These are phyloP conservation scores for Zaprionus nigranus DNA, from an alignment of 1,140 invertebrate species.

Conservation along the genomic window DNA sequence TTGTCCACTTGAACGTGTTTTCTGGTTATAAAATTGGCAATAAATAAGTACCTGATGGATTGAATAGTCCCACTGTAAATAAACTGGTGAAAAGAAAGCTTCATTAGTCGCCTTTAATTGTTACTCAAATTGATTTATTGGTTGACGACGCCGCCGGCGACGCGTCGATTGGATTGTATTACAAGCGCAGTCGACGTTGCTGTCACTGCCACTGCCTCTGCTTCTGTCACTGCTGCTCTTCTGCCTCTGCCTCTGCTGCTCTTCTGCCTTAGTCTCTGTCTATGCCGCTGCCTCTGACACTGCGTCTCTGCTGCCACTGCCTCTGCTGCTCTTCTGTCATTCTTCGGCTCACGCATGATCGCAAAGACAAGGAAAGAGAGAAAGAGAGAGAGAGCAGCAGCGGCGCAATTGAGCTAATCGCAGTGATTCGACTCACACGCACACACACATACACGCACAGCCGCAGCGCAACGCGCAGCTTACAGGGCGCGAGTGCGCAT, in stretches of 20 bases:
- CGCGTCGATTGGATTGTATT: not conserved
- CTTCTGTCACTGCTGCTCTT: not conserved
- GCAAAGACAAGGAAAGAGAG: constrained; percentile 14
- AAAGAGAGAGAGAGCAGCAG: constrained; percentile 1
- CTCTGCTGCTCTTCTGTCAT: not conserved
- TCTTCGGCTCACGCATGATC: constrained; percentile 13
- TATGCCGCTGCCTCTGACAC: not conserved
- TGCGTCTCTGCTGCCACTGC: not conserved
- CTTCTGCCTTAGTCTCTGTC: too few species aligned
- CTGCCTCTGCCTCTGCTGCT: not conserved
- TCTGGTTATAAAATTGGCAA: constrained; percentile 7
- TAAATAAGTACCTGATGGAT: constrained; percentile 33
- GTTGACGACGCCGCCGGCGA: not conserved
- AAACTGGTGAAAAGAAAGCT: not conserved
- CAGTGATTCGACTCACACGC: constrained; percentile 38
- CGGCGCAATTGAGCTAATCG: constrained; percentile 41
- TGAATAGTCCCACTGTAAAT: constrained; percentile 42
- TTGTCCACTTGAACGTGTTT: constrained; percentile 11
- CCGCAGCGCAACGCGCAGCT: not conserved
- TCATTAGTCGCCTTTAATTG: constrained; percentile 6
- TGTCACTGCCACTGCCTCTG: not conserved
- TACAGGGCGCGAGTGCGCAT: constrained; percentile 15
- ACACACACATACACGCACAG: not conserved
- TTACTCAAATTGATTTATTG: not conserved
- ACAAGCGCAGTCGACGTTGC: not conserved